Percentiles rank a stretch among this genome's conserved stretches.
These are phyloP conservation scores for Drosophila saltans DNA, from an alignment of 1,140 invertebrate species.

Conservation along the genomic window DNA sequence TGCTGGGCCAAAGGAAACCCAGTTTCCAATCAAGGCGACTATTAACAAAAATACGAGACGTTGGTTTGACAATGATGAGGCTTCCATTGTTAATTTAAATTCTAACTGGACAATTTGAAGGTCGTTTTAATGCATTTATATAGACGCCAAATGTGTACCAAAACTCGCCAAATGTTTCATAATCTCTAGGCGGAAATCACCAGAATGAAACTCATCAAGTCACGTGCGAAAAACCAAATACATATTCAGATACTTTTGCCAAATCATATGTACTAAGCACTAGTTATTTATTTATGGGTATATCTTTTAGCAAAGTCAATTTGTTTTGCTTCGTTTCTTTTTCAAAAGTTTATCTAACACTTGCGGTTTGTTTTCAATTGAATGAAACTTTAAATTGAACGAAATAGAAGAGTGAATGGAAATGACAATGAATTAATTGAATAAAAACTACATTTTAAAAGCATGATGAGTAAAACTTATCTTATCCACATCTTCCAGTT, in stretches of 20 bases:
- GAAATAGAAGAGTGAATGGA: neutral
- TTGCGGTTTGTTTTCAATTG: neutral
- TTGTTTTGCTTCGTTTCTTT: neutral
- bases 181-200: constrained; percentile 11
- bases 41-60: constrained; percentile 37
- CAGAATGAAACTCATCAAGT: neutral
- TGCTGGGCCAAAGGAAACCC: neutral
- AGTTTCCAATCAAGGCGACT: constrained; percentile 15
- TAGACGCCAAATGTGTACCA: constrained; percentile 4
- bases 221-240: constrained; percentile 4
- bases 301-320: neutral
- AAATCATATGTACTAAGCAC: neutral
- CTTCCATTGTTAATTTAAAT: constrained; percentile 29
- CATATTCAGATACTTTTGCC: neutral
- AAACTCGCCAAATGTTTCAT: neutral
- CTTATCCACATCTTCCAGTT: too few relatives aligned
- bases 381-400: constrained; percentile 4
- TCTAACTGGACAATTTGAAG: constrained; percentile 7
- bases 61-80: constrained; percentile 32
- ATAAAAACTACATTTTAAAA: too few relatives aligned
- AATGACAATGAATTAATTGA: neutral
- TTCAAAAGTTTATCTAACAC: neutral
- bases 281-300: too few relatives aligned
- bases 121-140: constrained; percentile 15
- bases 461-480: too few relatives aligned